Evolutionary conservation across 2,113 vertebrate genomes (phyloP), one percentile per base, ranked within the genome.

Genomic region (Panthera uncia): DNA sequence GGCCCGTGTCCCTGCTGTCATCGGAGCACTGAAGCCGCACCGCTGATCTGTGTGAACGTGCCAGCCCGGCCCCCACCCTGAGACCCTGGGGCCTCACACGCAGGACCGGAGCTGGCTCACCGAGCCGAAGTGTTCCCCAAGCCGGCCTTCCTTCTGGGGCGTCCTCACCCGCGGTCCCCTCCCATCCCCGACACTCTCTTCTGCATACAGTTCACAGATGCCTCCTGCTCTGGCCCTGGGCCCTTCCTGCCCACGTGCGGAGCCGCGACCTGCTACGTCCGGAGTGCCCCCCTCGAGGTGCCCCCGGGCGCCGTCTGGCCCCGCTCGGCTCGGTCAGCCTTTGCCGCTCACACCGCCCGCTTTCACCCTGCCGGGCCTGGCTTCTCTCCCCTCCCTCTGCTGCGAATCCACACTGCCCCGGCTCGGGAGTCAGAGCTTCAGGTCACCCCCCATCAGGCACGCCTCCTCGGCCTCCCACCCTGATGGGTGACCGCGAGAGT

Each of bases 401-500:
- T 33, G 36, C 2, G 5, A 61, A 3, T 15, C 45, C 23, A 5
- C 0, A 0, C 4, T 33, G 29, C 38, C 50, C 38, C 38, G 8
- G 14, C 13, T 19, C 4, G 0, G 71, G 78, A 4, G 6, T 9
- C 14, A 48, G 66, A 61, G 18, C 23, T 45, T 3, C 3, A 3
- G 1, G 31, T 25, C 0, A 12, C 7, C 48, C 52, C 6, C 6
- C 11, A 0, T 16, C 27, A 74, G n/a, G 31, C 31, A 7, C 0
- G 19, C 19, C 19, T 0, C 21, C 55, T 45, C n/a, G 18, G 66
- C 38, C 38, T 2, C 45, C 45, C 4, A 1, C 73, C 50, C n/a
- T 38, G 38, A 69, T 7, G 18, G 14, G 4, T 19, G n/a, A 45
- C 0, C 14, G 29, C 2, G 38, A 85, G 63, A 31, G 10, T 19